A percentile compares a stretch with the other conserved stretches of the same genome.
Evolutionary conservation across 1,140 invertebrate species (phyloP).

Genomic region (Druon quercuslanigerum): DNA sequence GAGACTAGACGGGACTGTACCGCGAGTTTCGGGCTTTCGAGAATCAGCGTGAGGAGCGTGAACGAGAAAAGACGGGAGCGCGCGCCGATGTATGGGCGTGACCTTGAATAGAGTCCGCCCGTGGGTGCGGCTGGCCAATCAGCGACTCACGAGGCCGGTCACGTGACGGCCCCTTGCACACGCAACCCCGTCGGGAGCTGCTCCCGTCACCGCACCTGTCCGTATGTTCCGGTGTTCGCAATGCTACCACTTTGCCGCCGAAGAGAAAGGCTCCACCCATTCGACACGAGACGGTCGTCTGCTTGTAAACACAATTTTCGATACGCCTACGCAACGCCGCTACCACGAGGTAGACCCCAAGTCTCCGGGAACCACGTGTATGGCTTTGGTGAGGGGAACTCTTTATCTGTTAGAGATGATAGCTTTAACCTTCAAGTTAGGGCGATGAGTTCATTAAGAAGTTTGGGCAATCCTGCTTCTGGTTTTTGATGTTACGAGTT

Average conservation of each 20-base stretch:
- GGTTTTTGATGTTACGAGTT: too few species aligned
- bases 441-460: too few species aligned
- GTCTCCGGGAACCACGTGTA: slow-evolving; percentile 45
- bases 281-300: slow-evolving; percentile 41
- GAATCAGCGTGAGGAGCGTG: slow-evolving; percentile 43
- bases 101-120: slow-evolving; percentile 41
- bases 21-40: slow-evolving; percentile 45
- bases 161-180: slow-evolving; percentile 39
- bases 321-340: slow-evolving; percentile 48
- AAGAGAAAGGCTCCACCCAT: slow-evolving; percentile 40
- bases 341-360: slow-evolving; percentile 42
- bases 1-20: slow-evolving; percentile 58
- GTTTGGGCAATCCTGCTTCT: too few species aligned
- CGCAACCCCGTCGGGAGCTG: slow-evolving; percentile 19
- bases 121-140: slow-evolving; percentile 40
- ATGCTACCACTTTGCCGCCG: slow-evolving; percentile 15
- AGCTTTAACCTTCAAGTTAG: too few species aligned
- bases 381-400: neutral
- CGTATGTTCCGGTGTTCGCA: neutral
- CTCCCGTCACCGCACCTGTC: slow-evolving; percentile 12
- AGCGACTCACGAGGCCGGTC: slow-evolving; percentile 21
- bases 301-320: slow-evolving; percentile 56
- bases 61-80: slow-evolving; percentile 43
- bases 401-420: too few species aligned
- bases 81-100: slow-evolving; percentile 50